Percentiles rank a stretch among this genome's conserved stretches.
Conservation (phyloP, 1,140 invertebrate species). For the Phenacoccus solenopsis region DNA sequence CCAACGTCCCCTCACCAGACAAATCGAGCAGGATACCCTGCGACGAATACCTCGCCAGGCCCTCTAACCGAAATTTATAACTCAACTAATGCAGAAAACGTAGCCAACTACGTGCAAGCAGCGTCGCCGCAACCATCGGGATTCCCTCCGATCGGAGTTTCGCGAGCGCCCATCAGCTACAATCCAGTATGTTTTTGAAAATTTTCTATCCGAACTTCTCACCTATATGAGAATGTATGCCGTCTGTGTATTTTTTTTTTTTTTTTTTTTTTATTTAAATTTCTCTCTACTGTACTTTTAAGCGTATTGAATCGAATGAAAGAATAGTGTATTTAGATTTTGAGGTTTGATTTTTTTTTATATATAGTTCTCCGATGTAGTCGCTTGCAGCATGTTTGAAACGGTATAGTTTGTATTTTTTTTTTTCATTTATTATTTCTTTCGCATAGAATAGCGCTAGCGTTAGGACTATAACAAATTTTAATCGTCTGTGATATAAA, state of each 20-base stretch:
- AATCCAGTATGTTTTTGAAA: conserved; percentile 57
- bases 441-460: too few species aligned
- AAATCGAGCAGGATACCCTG: conserved; percentile 63
- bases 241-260: not conserved
- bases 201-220: not conserved
- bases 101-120: conserved; percentile 78
- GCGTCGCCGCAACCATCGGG: conserved; percentile 79
- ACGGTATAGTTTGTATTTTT: not conserved
- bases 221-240: not conserved
- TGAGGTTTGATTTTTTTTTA: too few species aligned
- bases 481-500: not conserved
- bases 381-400: not conserved
- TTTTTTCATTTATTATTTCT: not conserved
- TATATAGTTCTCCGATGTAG: not conserved
- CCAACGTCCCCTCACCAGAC: conserved; percentile 48
- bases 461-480: not conserved
- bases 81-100: conserved; percentile 61
- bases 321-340: not conserved
- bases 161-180: conserved; percentile 75
- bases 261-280: not conserved
- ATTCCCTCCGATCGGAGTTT: conserved; percentile 79
- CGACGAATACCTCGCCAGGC: conserved; percentile 67
- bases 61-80: conserved; percentile 81
- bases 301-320: too few species aligned
- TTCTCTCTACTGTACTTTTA: too few species aligned